Evolutionary conservation across 2,797 vertebrate genomes (phyloP).

Genomic region (Gymnodraco acuticeps): DNA sequence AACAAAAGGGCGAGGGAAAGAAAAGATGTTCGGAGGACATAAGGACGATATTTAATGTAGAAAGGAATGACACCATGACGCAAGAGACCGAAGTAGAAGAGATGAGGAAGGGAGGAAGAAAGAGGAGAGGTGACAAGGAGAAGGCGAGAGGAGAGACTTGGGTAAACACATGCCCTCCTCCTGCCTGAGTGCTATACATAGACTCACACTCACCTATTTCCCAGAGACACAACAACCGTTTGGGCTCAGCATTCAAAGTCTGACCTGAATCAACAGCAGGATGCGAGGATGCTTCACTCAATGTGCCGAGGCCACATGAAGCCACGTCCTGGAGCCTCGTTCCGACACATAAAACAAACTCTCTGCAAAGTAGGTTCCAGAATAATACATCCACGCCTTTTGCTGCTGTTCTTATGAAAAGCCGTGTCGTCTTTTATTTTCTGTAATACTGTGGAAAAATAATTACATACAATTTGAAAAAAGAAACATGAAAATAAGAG

Average conservation of each 20-base stretch:
- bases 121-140: background rate
- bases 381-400: background rate
- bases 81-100: background rate
- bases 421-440: conserved; percentile 83
- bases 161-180: conserved; percentile 22
- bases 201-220: conserved; percentile 25
- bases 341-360: background rate
- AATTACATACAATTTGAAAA: conserved; percentile 83
- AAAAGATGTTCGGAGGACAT: background rate
- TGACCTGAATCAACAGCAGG: conserved; percentile 53
- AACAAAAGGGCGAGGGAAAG: background rate
- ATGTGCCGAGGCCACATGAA: background rate
- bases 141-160: conserved; percentile 2
- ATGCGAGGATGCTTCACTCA: conserved; percentile 4
- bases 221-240: conserved; percentile 31
- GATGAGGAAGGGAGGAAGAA: background rate
- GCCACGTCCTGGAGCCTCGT: background rate
- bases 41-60: background rate
- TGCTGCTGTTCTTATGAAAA: conserved; percentile 77
- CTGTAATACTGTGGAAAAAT: conserved; percentile 87
- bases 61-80: background rate
- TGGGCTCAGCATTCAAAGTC: conserved; percentile 1
- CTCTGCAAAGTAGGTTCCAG: background rate
- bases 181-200: conserved; percentile 33
- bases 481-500: conserved; percentile 61